Percentiles rank a stretch among this genome's conserved stretches.
Evolutionary conservation across 2,113 vertebrate species (phyloP).

Genomic region (Otus sunia): DNA sequence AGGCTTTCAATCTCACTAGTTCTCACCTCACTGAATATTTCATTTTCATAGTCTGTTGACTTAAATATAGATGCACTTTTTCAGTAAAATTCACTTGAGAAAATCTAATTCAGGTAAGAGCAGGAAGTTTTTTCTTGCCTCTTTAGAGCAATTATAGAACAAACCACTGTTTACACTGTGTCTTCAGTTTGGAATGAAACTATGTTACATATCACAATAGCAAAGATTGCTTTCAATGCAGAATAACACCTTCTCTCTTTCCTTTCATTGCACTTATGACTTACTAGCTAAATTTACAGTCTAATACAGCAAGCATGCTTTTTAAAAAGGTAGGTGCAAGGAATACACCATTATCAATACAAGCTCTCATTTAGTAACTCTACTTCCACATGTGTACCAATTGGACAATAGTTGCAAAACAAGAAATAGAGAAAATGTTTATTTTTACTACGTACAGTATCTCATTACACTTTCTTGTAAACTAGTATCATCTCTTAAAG

Average conservation of each 20-base stretch:
- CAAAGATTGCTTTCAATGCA: neutral
- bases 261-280: neutral
- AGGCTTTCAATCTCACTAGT: neutral
- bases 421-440: neutral
- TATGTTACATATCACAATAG: neutral
- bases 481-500: fast-evolving
- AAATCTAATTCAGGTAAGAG: neutral
- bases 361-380: neutral
- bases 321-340: neutral
- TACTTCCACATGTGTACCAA: neutral
- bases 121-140: neutral
- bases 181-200: neutral
- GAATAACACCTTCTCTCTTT: neutral
- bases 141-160: neutral
- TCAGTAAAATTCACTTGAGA: neutral
- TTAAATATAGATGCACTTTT: neutral
- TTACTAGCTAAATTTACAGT: neutral
- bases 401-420: neutral
- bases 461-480: neutral
- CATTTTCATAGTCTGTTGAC: neutral
- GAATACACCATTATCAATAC: neutral
- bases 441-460: neutral
- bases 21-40: neutral
- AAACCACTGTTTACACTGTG: neutral
- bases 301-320: neutral